Evolutionary conservation across 1,140 invertebrate species (phyloP).

Genomic region (Aphaenogaster rudis): DNA sequence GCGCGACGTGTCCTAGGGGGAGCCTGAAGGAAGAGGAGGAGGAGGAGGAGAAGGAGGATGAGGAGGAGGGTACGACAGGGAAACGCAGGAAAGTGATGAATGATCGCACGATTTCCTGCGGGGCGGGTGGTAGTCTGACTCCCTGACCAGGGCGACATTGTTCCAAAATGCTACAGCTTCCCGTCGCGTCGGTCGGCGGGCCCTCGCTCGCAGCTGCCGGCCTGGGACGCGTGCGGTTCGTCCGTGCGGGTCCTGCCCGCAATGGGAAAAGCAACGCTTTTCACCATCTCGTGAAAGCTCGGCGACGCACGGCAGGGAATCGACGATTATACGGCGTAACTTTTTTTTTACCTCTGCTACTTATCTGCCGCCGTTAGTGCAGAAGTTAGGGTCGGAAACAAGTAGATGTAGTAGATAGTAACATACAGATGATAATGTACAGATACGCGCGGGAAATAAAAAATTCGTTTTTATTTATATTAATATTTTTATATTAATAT

Average conservation of each 20-base stretch:
- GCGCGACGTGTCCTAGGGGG: slow-evolving; percentile 22
- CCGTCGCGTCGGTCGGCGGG: slow-evolving; percentile 35
- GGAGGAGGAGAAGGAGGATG: not conserved
- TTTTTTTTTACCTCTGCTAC: not conserved
- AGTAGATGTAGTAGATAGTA: not conserved
- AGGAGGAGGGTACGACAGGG: slow-evolving; percentile 12
- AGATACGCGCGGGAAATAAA: not conserved
- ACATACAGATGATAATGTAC: not conserved
- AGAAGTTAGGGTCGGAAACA: not conserved
- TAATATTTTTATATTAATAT: no score
- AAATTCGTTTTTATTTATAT: not conserved
- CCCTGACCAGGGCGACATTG: slow-evolving; percentile 67
- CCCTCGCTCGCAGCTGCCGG: slow-evolving; percentile 63
- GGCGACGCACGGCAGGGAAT: not conserved
- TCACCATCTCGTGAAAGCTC: slow-evolving; percentile 32
- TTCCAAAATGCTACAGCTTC: slow-evolving; percentile 70
- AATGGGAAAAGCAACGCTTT: not conserved
- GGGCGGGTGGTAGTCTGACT: slow-evolving; percentile 60
- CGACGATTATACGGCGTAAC: slow-evolving; percentile 17
- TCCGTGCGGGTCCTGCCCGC: not conserved
- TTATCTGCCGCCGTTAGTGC: slow-evolving; percentile 22
- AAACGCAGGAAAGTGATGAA: slow-evolving; percentile 59
- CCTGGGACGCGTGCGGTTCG: slow-evolving; percentile 50
- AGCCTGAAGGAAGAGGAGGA: not conserved
- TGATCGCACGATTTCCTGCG: slow-evolving; percentile 69